A percentile compares a stretch with the other conserved stretches of the same genome.
Evolutionary conservation across 2,113 vertebrate genomes (phyloP).

Genomic region (Oryzias woworae): DNA sequence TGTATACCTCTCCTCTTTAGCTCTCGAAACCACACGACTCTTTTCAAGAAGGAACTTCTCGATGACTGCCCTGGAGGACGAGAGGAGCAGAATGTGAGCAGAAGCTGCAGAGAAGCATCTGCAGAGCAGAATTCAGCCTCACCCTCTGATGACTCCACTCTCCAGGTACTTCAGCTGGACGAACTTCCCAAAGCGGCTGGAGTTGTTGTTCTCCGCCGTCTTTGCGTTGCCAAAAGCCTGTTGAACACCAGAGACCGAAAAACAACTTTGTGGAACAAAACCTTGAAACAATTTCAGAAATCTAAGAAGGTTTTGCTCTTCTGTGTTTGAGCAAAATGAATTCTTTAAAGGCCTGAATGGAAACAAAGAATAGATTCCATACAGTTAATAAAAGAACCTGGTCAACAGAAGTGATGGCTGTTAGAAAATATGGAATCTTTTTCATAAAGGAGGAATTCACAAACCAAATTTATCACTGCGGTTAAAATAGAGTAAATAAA

Average conservation of each 20-base stretch:
- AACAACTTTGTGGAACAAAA: neutral
- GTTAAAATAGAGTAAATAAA: too few species aligned
- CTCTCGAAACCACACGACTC: conserved; percentile 88
- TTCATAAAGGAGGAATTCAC: too few species aligned
- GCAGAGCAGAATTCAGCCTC: conserved; percentile 39
- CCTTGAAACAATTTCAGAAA: too few species aligned
- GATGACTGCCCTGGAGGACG: conserved; percentile 84
- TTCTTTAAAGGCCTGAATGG: too few species aligned
- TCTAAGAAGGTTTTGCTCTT: too few species aligned
- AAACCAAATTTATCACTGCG: too few species aligned
- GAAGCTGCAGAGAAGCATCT: neutral
- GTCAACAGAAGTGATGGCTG: too few species aligned
- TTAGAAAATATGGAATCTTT: too few species aligned
- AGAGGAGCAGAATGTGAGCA: conserved; percentile 15
- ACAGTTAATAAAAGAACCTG: too few species aligned
- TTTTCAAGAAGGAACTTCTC: conserved; percentile 96
- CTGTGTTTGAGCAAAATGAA: too few species aligned
- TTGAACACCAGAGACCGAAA: conserved; percentile 55
- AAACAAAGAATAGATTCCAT: too few species aligned
- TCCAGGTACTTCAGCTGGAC: conserved; percentile 96
- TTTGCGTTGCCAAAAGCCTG: conserved; percentile 95
- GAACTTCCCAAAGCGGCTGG: conserved; percentile 96
- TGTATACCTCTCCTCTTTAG: conserved; percentile 87
- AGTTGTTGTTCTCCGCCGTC: conserved; percentile 94
- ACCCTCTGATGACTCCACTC: conserved; percentile 93